Evolutionary conservation across 2,113 vertebrate species (phyloP), one percentile per base, ranked within the genome.

Genomic region (Falcunculus frontatus): DNA sequence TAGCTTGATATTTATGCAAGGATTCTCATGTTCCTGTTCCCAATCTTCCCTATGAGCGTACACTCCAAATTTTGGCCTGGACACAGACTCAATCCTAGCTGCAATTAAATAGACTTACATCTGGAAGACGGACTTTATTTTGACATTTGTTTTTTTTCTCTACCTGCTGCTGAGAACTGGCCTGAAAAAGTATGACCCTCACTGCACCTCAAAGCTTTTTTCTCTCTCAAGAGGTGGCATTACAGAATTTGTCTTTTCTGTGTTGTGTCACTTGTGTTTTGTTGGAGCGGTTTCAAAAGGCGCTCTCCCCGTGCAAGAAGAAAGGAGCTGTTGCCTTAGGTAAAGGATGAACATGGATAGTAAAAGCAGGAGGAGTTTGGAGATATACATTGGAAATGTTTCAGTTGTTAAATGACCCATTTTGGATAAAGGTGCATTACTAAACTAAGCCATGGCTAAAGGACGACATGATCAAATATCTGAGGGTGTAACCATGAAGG

Each of bases 251-350:
- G 13, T 56, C 49, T 82, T 93, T 95, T 88, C 63, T 5, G 1
- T 56, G 19, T 18, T 44, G 37, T 30, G 46, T 76, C 78, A 37
- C 0, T 2, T 12, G 16, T 46, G 33, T 46, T 56, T 74, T 70
- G 26, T 49, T 22, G 19, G 76, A 73, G 33, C 4, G 0, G 30
- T 60, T 87, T 84, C 46, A n/a, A 32, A 69, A 72, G 50, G n/a
- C 0, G 0, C 5, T 16, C 8, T 57, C 55, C 18, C 6, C 10
- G 9, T 13, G 39, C 32, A 69, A 69, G 50, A 42, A 60, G 42
- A 39, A 67, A 17, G n/a, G 41, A 84, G 25, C 5, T n/a, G 4
- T 50, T 86, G 27, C 27, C n/a, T 67, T 85, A 70, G 27, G 20
- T 44, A 50, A 62, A 87, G 32, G 6, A 50, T 25, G 52, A 83